Evolutionary conservation across 2,113 vertebrate genomes (phyloP), one percentile per base, ranked within the genome.

Genomic region (Alouatta palliata): DNA sequence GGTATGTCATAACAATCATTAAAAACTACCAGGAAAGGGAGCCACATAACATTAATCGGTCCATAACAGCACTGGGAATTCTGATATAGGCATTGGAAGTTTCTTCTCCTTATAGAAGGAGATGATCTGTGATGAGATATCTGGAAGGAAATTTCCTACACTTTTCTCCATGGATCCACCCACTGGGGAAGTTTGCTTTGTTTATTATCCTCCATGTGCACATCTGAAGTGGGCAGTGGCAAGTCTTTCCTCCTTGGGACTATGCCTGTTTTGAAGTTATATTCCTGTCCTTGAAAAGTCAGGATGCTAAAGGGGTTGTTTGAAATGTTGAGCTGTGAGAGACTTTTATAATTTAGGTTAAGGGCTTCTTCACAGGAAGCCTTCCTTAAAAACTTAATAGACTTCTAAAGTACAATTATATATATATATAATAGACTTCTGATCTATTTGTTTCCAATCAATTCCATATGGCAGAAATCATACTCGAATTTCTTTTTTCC

Each of bases 341-440:
- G 17, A 14, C 13, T 84, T 52, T 95, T 37, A 80, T 79, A 83
- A 43, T 92, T 47, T 92, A 43, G 4, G 16, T 68, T 68, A 87
- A 68, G 20, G 5, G 10, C 68, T 83, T 94, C 14, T 96, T 93
- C 35, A 76, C 19, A 75, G 61, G 27, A 54, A 68, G 0, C 10
- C 75, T 88, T 49, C 40, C 20, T 94, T 90, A 66, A 94, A 91
- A 71, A 35, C 4, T 66, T 71, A 45, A 30, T 47, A 77, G 3
- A 80, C 25, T 68, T 81, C 40, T 64, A 52, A 52, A 52, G 49
- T 16, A 52, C 49, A 52, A 52, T 2, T 49, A 49, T 49, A 49
- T 49, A 49, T 49, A 49, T 49, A 14, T 49, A 49, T 13, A 49
- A 23, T 47, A 76, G 3, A 80, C 25, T 68, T 81, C 47, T 64